These are phyloP conservation scores for Saccopteryx leptura DNA, from an alignment of 2,113 vertebrate genomes.

Conservation along the genomic window DNA sequence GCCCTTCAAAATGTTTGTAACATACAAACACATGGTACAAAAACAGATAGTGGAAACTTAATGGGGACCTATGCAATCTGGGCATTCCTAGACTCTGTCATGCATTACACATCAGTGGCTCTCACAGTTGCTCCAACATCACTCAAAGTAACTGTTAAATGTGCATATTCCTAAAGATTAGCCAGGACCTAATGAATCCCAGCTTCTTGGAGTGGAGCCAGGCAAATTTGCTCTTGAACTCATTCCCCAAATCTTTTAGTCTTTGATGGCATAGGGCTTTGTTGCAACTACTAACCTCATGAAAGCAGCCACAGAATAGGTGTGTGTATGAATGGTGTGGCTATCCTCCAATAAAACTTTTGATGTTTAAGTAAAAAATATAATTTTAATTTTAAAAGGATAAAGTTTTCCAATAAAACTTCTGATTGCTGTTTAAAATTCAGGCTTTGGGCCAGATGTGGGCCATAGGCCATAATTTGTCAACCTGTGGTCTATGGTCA, in stretches of 20 bases:
- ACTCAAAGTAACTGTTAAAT: neutral
- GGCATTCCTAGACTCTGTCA: neutral
- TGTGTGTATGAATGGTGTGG: neutral
- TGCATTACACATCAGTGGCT: neutral
- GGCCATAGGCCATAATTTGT: neutral
- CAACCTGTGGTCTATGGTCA: neutral
- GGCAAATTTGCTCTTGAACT: neutral
- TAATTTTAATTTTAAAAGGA: too few species aligned
- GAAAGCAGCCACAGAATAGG: neutral
- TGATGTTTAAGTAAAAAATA: too few species aligned
- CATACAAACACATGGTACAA: accelerated
- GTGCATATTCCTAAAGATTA: neutral
- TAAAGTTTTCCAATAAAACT: constrained; percentile 22
- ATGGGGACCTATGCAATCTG: accelerated
- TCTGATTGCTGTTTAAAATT: neutral
- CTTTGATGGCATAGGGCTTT: neutral
- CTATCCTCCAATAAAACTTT: neutral
- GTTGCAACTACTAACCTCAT: neutral
- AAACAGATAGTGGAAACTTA: neutral
- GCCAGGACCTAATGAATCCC: neutral
- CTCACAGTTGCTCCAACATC: neutral
- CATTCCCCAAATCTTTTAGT: neutral
- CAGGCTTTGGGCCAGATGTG: neutral
- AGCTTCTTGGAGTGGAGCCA: neutral
- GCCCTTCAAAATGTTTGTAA: neutral